Evolutionary conservation across 2,113 vertebrate species (phyloP).

Genomic region (Indri indri): DNA sequence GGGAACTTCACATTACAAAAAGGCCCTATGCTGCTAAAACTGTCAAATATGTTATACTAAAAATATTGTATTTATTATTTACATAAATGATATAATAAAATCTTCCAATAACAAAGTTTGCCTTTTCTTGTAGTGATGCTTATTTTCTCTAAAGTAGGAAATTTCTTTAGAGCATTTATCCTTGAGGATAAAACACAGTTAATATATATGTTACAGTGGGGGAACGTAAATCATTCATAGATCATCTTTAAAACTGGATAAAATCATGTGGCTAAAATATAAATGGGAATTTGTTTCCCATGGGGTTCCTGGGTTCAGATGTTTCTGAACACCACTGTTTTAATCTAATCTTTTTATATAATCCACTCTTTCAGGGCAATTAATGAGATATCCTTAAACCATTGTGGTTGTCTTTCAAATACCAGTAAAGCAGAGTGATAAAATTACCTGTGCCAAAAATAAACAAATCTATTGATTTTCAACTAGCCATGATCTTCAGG

Average conservation of each 20-base stretch:
- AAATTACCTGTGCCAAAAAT: slow-evolving; percentile 7
- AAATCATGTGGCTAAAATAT: slow-evolving; percentile 15
- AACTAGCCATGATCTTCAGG: background rate
- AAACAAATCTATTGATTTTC: slow-evolving; percentile 51
- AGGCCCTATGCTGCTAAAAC: background rate
- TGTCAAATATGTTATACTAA: background rate
- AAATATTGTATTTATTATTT: background rate
- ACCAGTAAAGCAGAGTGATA: slow-evolving; percentile 16
- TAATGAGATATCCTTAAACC: slow-evolving; percentile 12
- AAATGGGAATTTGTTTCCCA: background rate
- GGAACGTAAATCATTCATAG: background rate
- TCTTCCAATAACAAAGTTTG: background rate
- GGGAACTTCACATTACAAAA: background rate
- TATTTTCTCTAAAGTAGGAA: background rate
- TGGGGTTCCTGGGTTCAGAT: background rate
- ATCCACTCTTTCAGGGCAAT: background rate
- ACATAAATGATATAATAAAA: background rate
- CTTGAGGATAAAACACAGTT: background rate
- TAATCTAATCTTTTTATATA: slow-evolving; percentile 12
- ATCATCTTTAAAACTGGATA: slow-evolving; percentile 8
- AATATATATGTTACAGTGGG: background rate
- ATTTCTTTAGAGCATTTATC: slow-evolving; percentile 14
- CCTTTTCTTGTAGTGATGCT: background rate
- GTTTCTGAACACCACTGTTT: background rate
- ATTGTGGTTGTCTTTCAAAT: slow-evolving; percentile 23